phyloP scores from a whole-genome alignment of 2,888 invertebrate species.

The Cetonia aurata region DNA sequence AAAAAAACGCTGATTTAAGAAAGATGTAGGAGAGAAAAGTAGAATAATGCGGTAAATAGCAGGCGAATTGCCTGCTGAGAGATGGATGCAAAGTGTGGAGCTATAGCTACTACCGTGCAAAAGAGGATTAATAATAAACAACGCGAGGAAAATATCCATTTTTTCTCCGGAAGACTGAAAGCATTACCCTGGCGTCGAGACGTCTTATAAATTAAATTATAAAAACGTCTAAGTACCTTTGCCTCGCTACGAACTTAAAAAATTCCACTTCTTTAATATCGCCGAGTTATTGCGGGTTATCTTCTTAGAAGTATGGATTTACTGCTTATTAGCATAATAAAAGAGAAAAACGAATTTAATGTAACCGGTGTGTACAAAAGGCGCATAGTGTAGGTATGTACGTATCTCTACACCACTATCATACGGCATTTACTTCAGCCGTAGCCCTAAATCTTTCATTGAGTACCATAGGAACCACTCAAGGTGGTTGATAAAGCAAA shows the following conservation, averaged over 20 bases:
- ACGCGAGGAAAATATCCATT: slow-evolving; percentile 17
- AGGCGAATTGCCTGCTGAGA: no score
- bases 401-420: no score
- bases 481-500: neutral
- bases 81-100: neutral
- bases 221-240: neutral
- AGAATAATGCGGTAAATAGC: no score
- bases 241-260: neutral
- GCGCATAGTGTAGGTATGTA: no score
- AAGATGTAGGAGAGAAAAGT: no score
- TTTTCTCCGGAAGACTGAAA: neutral
- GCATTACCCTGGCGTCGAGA: slow-evolving; percentile 7
- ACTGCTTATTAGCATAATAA: slow-evolving; percentile 18
- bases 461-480: neutral
- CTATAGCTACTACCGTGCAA: neutral
- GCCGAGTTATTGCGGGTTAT: slow-evolving; percentile 14
- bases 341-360: slow-evolving; percentile 4
- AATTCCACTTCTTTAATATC: slow-evolving; percentile 16
- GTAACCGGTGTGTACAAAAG: slow-evolving; percentile 9
- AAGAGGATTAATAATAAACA: slow-evolving; percentile 19
- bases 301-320: slow-evolving; percentile 1
- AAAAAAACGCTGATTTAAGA: no score
- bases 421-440: neutral
- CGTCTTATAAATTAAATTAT: slow-evolving; percentile 33
- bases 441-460: neutral